Evolutionary conservation across 2,888 invertebrate species (phyloP).

Genomic region (Torymus texanus): DNA sequence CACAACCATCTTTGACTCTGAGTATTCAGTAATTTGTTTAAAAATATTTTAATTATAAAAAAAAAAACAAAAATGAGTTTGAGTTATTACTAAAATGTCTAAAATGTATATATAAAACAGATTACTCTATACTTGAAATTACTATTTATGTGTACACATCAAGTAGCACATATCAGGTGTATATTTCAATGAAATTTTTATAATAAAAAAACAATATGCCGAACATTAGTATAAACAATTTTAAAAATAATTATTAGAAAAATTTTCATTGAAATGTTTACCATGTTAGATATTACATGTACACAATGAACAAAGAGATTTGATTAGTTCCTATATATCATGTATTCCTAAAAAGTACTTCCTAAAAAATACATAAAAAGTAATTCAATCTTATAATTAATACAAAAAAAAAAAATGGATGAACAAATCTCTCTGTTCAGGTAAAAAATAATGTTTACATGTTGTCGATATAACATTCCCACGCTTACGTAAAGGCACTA

Average conservation of each 20-base stretch:
- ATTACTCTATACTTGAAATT: slow-evolving; percentile 59
- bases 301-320: slow-evolving; percentile 52
- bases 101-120: slow-evolving; percentile 65
- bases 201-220: neutral
- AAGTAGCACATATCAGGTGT: slow-evolving; percentile 64
- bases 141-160: slow-evolving; percentile 60
- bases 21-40: slow-evolving; percentile 70
- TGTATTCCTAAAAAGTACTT: no score
- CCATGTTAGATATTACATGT: slow-evolving; percentile 61
- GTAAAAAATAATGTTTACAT: slow-evolving; percentile 70
- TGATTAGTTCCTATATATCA: neutral
- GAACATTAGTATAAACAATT: neutral
- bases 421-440: slow-evolving; percentile 68
- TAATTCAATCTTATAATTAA: no score
- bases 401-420: no score
- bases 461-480: slow-evolving; percentile 75
- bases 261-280: slow-evolving; percentile 60
- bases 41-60: slow-evolving; percentile 1
- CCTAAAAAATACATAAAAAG: no score
- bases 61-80: neutral
- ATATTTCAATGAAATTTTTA: slow-evolving; percentile 61
- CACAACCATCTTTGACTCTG: slow-evolving; percentile 74
- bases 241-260: slow-evolving; percentile 2
- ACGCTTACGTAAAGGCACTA: slow-evolving; percentile 76
- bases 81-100: neutral